phyloP scores from a whole-genome alignment of 2,888 invertebrate species.

The Torymus texanus region DNA sequence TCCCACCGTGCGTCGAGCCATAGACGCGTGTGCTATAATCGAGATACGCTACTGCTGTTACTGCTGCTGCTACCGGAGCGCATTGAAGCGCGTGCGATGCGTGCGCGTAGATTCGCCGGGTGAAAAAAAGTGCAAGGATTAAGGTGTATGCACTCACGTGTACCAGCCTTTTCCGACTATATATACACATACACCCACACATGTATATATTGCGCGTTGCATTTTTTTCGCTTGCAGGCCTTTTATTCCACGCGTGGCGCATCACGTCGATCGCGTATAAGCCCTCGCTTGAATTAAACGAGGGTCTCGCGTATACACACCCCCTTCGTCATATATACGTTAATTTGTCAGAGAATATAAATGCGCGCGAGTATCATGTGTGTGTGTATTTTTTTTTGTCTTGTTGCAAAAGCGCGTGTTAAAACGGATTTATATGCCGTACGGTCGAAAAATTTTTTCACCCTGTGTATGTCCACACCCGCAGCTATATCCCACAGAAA shows the following conservation, averaged over 20 bases:
- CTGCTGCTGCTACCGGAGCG: no score
- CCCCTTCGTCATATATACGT: conserved; percentile 28
- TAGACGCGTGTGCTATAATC: no score
- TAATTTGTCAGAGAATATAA: conserved; percentile 23
- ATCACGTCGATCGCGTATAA: conserved; percentile 15
- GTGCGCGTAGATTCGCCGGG: background rate
- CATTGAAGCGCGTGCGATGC: background rate
- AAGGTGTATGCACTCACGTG: background rate
- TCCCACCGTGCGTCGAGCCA: no score
- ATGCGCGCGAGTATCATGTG: no score
- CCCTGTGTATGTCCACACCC: no score
- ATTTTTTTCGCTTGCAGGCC: background rate
- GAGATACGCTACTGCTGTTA: no score
- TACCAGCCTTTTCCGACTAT: no score
- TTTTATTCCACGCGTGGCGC: background rate
- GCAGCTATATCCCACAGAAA: no score
- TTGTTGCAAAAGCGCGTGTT: background rate
- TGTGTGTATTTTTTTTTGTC: background rate
- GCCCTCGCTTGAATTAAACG: background rate
- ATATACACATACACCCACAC: conserved; percentile 6
- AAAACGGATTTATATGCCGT: conserved; percentile 10
- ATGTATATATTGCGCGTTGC: no score
- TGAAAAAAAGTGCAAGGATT: conserved; percentile 13
- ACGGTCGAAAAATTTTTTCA: conserved; percentile 1
- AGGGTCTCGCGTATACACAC: no score